phyloP scores from a whole-genome alignment of 2,888 invertebrate species.

The Shargacucullia verbasci region DNA sequence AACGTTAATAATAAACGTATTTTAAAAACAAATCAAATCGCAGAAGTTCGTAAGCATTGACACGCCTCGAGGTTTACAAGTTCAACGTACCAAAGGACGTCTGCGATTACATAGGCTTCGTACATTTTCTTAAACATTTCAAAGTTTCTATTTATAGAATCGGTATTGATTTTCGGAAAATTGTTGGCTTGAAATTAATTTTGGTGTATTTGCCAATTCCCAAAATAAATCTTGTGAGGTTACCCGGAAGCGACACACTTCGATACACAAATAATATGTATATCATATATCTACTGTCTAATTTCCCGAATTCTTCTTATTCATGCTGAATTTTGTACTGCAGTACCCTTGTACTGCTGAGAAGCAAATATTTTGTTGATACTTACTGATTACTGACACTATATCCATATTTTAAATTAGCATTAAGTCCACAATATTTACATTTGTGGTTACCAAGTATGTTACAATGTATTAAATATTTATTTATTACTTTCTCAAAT shows the following conservation, averaged over 20 bases:
- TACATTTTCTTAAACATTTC: constrained; percentile 31
- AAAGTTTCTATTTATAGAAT: constrained; percentile 17
- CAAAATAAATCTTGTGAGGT: constrained; percentile 22
- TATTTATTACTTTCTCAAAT: too few relatives aligned
- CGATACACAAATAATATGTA: constrained; percentile 2
- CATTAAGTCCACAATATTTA: constrained; percentile 14
- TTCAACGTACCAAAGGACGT: constrained; percentile 57
- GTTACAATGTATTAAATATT: too few relatives aligned
- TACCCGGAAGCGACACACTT: constrained; percentile 8
- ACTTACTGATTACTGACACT: constrained; percentile 1
- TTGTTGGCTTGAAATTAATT: constrained; percentile 28
- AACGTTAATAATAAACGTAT: constrained; percentile 50
- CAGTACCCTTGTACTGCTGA: neutral
- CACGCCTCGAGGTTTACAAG: constrained; percentile 45
- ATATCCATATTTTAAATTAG: constrained; percentile 11
- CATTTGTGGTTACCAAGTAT: constrained; percentile 2
- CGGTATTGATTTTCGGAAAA: constrained; percentile 21
- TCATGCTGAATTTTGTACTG: neutral
- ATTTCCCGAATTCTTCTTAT: constrained; percentile 4
- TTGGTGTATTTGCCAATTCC: constrained; percentile 38
- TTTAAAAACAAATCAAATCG: constrained; percentile 54
- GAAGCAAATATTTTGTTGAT: constrained; percentile 15
- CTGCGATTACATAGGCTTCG: constrained; percentile 35
- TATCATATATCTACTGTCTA: neutral
- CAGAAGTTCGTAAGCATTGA: constrained; percentile 45